Percentiles rank a stretch among this genome's conserved stretches.
Conservation (phyloP, 2,888 invertebrate species). For the Drosophila merina region DNA sequence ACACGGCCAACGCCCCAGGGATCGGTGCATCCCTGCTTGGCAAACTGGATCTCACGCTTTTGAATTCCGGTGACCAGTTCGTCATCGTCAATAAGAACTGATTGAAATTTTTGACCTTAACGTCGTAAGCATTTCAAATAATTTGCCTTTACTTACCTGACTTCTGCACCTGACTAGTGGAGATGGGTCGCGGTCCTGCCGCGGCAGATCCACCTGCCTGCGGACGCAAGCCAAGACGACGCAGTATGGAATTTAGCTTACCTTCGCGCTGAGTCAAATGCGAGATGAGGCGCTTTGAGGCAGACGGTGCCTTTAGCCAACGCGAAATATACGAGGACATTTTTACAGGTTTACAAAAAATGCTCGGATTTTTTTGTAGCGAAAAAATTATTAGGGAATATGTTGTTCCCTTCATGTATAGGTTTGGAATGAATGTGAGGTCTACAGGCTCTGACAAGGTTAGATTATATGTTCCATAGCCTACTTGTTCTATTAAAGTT, state of each 20-base stretch:
- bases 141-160: constrained; percentile 48
- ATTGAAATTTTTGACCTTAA: neutral
- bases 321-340: constrained; percentile 64
- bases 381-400: neutral
- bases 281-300: constrained; percentile 63
- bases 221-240: constrained; percentile 45
- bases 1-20: constrained; percentile 91
- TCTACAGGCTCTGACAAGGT: neutral
- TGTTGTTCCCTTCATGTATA: neutral
- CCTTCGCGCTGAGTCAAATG: constrained; percentile 58
- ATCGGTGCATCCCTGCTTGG: constrained; percentile 93
- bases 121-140: neutral
- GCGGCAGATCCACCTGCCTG: neutral
- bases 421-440: neutral
- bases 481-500: neutral
- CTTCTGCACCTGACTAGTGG: constrained; percentile 44
- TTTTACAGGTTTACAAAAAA: neutral
- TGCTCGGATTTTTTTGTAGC: neutral
- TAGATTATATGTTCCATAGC: neutral
- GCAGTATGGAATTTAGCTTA: constrained; percentile 42
- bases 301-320: constrained; percentile 40
- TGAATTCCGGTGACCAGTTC: constrained; percentile 97
- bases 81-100: constrained; percentile 92
- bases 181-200: constrained; percentile 43
- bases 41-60: constrained; percentile 93